Conservation (phyloP, 2,113 vertebrate genomes). For the Corythaeola cristata region DNA sequence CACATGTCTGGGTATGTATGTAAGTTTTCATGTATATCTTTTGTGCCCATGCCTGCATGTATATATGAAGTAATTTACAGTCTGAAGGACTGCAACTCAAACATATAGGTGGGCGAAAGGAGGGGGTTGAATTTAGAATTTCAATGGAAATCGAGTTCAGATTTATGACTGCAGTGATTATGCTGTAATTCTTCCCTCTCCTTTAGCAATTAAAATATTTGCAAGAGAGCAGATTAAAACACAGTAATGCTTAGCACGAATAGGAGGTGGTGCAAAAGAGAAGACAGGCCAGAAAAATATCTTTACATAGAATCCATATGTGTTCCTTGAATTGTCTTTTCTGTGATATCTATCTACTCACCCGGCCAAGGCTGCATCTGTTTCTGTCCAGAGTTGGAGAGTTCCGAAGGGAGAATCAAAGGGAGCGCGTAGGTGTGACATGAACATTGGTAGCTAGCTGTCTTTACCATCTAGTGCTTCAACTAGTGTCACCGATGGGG, state of each 20-base stretch:
- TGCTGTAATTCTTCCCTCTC: background rate
- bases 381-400: background rate
- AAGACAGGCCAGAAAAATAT: background rate
- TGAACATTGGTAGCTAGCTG: background rate
- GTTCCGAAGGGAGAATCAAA: background rate
- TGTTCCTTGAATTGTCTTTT: background rate
- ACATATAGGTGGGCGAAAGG: background rate
- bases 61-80: background rate
- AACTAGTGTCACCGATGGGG: background rate
- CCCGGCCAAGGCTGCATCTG: background rate
- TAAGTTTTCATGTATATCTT: background rate
- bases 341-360: background rate
- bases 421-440: accelerated
- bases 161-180: background rate
- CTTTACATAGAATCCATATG: background rate
- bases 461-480: background rate
- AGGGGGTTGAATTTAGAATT: background rate
- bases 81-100: background rate
- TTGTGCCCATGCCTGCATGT: background rate
- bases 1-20: background rate
- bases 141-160: background rate
- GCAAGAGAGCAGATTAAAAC: background rate
- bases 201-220: background rate
- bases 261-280: background rate
- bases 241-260: background rate